A percentile compares a stretch with the other conserved stretches of the same genome.
phyloP scores from a whole-genome alignment of 1,140 invertebrate genomes.

The Anagrus nilaparvatae region DNA sequence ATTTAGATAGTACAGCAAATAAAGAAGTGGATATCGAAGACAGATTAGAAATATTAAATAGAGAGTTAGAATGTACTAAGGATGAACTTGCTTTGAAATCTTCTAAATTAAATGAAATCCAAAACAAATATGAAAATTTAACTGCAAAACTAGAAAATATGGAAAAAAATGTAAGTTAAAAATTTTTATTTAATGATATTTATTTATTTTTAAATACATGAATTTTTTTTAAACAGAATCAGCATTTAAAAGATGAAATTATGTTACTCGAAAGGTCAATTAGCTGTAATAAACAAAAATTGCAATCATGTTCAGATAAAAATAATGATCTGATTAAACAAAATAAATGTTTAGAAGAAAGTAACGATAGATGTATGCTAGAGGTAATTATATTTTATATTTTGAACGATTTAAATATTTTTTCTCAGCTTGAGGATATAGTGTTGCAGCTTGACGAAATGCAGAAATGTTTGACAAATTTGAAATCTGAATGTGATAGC shows the following conservation, averaged over 20 bases:
- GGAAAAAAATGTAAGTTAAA: background rate
- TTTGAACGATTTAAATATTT: background rate
- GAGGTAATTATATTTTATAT: slow-evolving; percentile 22
- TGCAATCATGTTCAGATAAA: slow-evolving; percentile 26
- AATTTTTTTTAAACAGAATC: slow-evolving; percentile 1
- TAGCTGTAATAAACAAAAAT: slow-evolving; percentile 14
- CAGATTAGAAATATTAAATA: slow-evolving; percentile 18
- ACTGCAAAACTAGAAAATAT: no score
- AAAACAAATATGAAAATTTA: slow-evolving; percentile 19
- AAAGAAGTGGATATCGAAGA: slow-evolving; percentile 17
- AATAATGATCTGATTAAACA: slow-evolving; percentile 24
- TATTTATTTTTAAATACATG: background rate
- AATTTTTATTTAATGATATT: background rate
- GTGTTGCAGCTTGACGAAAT: slow-evolving; percentile 23
- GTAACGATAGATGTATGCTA: slow-evolving; percentile 25
- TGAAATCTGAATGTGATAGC: slow-evolving; percentile 27
- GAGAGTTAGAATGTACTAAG: slow-evolving; percentile 21
- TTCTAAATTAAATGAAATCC: slow-evolving; percentile 16
- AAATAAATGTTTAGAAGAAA: slow-evolving; percentile 26
- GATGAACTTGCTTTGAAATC: slow-evolving; percentile 19
- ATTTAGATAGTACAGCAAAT: slow-evolving; percentile 15
- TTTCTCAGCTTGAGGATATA: slow-evolving; percentile 20
- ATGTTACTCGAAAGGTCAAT: slow-evolving; percentile 9
- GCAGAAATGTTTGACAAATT: slow-evolving; percentile 25
- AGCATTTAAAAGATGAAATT: slow-evolving; percentile 8